A percentile compares a stretch with the other conserved stretches of the same genome.
These are phyloP conservation scores for Falco punctatus DNA, from an alignment of 2,113 vertebrate genomes.

Conservation along the genomic window DNA sequence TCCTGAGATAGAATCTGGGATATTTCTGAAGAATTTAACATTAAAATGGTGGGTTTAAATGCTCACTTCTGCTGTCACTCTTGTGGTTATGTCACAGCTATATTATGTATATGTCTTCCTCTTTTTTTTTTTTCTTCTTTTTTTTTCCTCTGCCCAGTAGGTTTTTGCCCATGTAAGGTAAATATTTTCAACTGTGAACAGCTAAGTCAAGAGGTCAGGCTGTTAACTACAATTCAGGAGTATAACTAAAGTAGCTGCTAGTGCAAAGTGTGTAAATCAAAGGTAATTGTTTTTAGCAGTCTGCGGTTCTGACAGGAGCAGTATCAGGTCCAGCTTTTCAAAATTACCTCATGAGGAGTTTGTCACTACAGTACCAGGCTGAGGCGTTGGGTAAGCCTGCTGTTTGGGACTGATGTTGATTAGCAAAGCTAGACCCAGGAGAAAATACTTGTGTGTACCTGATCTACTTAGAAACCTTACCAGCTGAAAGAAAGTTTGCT, in stretches of 20 bases:
- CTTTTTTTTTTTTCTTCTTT: not conserved
- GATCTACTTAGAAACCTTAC: not conserved
- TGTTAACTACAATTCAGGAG: slow-evolving; percentile 20
- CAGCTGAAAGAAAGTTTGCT: not conserved
- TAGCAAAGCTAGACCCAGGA: not conserved
- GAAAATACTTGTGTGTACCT: not conserved
- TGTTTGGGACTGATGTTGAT: not conserved
- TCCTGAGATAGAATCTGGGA: not conserved
- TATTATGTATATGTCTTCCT: slow-evolving; percentile 20
- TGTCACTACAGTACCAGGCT: not conserved
- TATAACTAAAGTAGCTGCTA: slow-evolving; percentile 21
- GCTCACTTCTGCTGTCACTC: not conserved
- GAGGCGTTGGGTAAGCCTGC: not conserved
- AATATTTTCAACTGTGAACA: not conserved
- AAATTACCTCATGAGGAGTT: not conserved
- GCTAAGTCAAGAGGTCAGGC: not conserved
- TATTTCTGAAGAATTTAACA: not conserved
- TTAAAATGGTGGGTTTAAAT: not conserved
- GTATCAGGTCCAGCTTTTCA: not conserved
- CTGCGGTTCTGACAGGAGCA: not conserved
- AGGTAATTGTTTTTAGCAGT: not conserved
- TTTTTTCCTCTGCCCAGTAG: not conserved
- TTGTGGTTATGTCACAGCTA: slow-evolving; percentile 41
- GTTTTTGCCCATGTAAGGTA: slow-evolving; percentile 71
- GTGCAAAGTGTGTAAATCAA: not conserved